Evolutionary conservation across 2,888 invertebrate species (phyloP).

Genomic region (Trissolcus brochymenae): DNA sequence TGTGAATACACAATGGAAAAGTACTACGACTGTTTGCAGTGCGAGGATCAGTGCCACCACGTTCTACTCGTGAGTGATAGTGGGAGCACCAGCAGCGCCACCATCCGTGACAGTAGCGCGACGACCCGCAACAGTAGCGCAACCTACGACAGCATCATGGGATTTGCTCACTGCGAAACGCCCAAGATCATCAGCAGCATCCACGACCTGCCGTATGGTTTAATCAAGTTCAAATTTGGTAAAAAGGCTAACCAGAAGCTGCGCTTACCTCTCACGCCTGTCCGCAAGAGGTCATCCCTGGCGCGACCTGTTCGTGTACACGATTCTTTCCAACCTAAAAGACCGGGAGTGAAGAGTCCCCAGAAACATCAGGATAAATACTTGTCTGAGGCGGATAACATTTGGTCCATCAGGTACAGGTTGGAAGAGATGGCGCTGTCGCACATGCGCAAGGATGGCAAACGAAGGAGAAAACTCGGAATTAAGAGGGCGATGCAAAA

Average conservation of each 20-base stretch:
- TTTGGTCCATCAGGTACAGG: slow-evolving; percentile 61
- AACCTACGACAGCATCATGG: not conserved
- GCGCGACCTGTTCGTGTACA: slow-evolving; percentile 72
- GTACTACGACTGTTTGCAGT: slow-evolving; percentile 74
- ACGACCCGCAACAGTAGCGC: slow-evolving; percentile 11
- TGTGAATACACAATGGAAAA: slow-evolving; percentile 67
- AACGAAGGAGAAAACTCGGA: slow-evolving; percentile 63
- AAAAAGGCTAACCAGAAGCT: slow-evolving; percentile 10
- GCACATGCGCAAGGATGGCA: slow-evolving; percentile 64
- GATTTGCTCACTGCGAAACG: not conserved
- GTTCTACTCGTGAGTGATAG: slow-evolving; percentile 58
- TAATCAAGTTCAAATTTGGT: slow-evolving; percentile 6
- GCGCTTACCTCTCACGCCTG: slow-evolving; percentile 62
- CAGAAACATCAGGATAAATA: slow-evolving; percentile 12
- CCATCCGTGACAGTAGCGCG: slow-evolving; percentile 38
- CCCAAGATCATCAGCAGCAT: not conserved
- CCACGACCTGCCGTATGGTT: not conserved
- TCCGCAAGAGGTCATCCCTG: slow-evolving; percentile 70
- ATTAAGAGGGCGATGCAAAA: slow-evolving; percentile 66
- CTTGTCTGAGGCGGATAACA: slow-evolving; percentile 36
- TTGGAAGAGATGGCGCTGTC: slow-evolving; percentile 70
- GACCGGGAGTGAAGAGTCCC: slow-evolving; percentile 27
- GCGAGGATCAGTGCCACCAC: slow-evolving; percentile 73
- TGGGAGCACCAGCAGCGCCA: slow-evolving; percentile 46
- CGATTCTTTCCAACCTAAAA: slow-evolving; percentile 68